These are phyloP conservation scores for Pemphredon lugubris DNA, from an alignment of 2,888 invertebrate genomes.

Conservation along the genomic window DNA sequence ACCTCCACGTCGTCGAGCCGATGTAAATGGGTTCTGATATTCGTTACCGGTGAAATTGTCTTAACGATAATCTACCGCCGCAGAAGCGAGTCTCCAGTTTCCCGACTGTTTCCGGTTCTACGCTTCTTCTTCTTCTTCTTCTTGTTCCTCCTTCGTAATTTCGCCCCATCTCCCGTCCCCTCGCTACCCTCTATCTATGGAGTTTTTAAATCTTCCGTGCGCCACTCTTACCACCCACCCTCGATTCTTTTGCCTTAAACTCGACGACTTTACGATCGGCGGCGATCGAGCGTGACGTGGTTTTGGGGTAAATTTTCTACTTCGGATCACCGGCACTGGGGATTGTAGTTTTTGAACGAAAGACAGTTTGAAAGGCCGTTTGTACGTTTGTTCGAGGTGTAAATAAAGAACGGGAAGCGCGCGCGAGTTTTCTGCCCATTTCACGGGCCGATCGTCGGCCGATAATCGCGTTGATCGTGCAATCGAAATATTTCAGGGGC, in stretches of 20 bases:
- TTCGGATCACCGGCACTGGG: too few relatives aligned
- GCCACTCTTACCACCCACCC: neutral
- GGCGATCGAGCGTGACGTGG: too few relatives aligned
- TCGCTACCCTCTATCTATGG: too few relatives aligned
- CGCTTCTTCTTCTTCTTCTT: slow-evolving; percentile 1
- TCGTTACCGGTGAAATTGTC: slow-evolving; percentile 70
- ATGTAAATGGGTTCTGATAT: slow-evolving; percentile 69
- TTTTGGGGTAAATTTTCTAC: too few relatives aligned
- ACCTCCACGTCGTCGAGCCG: slow-evolving; percentile 40
- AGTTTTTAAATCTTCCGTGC: slow-evolving; percentile 38
- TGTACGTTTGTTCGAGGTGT: too few relatives aligned
- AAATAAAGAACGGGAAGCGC: too few relatives aligned
- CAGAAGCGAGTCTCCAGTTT: slow-evolving; percentile 38
- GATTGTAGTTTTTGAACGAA: too few relatives aligned
- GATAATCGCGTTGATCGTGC: slow-evolving; percentile 37
- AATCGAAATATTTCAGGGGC: slow-evolving; percentile 36
- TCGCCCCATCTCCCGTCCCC: neutral
- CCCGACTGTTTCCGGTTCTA: slow-evolving; percentile 24
- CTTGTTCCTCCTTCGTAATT: slow-evolving; percentile 8
- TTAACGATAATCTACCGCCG: slow-evolving; percentile 71
- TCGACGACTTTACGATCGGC: too few relatives aligned
- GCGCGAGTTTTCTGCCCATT: too few relatives aligned
- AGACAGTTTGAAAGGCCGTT: too few relatives aligned
- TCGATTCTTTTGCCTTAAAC: too few relatives aligned
- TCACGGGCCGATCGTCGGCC: too few relatives aligned